Evolutionary conservation across 2,113 vertebrate genomes (phyloP).

Genomic region (Octodon degus): DNA sequence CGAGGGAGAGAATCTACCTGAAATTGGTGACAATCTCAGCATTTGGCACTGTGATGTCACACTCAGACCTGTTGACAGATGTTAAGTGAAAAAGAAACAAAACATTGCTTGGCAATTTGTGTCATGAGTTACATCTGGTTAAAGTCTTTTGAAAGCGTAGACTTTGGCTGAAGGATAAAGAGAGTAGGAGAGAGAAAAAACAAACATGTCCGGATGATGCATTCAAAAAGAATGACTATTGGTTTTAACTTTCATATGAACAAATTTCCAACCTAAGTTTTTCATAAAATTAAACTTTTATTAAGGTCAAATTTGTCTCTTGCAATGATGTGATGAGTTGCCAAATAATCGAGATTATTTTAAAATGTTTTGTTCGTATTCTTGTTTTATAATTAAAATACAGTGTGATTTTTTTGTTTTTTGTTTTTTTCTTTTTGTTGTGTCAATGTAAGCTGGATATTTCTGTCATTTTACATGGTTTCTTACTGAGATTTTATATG

Average conservation of each 20-base stretch:
- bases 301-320: no score
- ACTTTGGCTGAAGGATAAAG: neutral
- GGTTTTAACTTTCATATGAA: neutral
- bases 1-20: neutral
- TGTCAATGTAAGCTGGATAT: no score
- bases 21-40: neutral
- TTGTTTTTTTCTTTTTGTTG: no score
- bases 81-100: constrained; percentile 18
- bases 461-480: no score
- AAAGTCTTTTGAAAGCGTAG: neutral
- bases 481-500: no score
- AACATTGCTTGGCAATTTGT: neutral
- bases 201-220: neutral
- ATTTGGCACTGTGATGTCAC: neutral
- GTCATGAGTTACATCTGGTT: constrained; percentile 28
- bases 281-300: no score
- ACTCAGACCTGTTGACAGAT: neutral
- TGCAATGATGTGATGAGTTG: no score
- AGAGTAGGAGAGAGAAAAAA: neutral
- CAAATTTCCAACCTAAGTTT: no score
- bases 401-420: no score
- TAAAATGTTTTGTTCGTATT: no score
- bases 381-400: no score
- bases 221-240: neutral
- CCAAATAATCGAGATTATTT: no score